phyloP scores from a whole-genome alignment of 23 tunicate species.

The Diplosoma virens region DNA sequence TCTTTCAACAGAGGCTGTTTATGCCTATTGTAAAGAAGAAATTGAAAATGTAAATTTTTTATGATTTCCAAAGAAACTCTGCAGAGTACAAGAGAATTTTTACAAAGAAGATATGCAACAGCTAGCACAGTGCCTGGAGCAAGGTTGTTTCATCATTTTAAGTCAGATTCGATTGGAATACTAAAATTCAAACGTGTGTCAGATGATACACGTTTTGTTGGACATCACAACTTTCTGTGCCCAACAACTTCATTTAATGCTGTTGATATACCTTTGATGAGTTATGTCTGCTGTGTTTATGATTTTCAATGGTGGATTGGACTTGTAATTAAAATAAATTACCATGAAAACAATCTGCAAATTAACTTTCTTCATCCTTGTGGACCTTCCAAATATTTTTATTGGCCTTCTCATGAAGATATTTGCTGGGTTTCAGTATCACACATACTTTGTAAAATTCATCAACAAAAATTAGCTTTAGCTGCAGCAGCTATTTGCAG shows the following conservation, averaged over 20 bases:
- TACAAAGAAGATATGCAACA: slow-evolving; percentile 2
- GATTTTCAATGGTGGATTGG: slow-evolving; percentile 23
- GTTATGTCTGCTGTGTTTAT: slow-evolving; percentile 20
- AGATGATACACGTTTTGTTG: slow-evolving; percentile 1
- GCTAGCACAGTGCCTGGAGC: slow-evolving; percentile 14
- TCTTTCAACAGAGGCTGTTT: neutral
- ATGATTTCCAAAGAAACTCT: slow-evolving; percentile 4
- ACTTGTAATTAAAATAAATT: neutral
- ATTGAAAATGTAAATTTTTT: neutral
- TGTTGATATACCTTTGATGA: neutral
- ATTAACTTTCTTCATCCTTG: slow-evolving; percentile 22
- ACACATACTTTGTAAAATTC: slow-evolving; percentile 21
- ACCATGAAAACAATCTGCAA: neutral
- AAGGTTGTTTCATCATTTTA: slow-evolving; percentile 20
- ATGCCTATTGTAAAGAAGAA: neutral
- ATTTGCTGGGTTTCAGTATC: slow-evolving; percentile 15
- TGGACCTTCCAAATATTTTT: slow-evolving; percentile 21
- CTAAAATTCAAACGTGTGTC: slow-evolving; percentile 17
- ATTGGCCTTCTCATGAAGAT: slow-evolving; percentile 31
- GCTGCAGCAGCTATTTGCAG: slow-evolving; percentile 25
- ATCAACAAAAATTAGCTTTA: slow-evolving; percentile 10
- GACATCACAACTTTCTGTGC: slow-evolving; percentile 10
- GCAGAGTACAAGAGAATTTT: neutral
- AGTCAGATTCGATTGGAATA: slow-evolving; percentile 11
- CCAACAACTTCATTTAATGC: neutral